These are phyloP conservation scores for Epirrhoe tristata DNA, from an alignment of 2,888 invertebrate species.

Conservation along the genomic window DNA sequence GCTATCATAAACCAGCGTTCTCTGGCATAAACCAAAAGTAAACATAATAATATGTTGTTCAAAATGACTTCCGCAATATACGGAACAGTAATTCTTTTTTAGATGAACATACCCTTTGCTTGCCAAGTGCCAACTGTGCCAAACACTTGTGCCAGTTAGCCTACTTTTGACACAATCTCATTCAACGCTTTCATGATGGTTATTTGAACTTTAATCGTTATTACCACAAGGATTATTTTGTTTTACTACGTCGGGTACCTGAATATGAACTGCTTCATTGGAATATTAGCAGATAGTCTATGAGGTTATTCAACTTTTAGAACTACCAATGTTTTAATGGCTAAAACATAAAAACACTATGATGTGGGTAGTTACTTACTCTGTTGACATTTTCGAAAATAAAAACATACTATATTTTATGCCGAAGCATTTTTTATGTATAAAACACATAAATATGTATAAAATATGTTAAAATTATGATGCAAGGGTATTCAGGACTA, in stretches of 20 bases:
- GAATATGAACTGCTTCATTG: background rate
- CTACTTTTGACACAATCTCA: conserved; percentile 58
- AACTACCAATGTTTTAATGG: no score
- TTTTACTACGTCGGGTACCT: background rate
- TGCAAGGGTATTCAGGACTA: no score
- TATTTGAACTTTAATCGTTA: conserved; percentile 15
- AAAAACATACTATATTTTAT: no score
- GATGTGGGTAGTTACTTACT: no score
- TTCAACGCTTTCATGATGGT: conserved; percentile 33
- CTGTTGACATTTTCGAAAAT: no score
- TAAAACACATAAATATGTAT: no score
- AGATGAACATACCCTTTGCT: conserved; percentile 49
- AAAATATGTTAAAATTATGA: no score
- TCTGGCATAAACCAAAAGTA: conserved; percentile 46
- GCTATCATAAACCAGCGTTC: conserved; percentile 41
- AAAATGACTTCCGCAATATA: conserved; percentile 60
- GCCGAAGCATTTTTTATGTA: background rate
- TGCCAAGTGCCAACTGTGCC: conserved; percentile 67
- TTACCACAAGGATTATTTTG: conserved; percentile 1
- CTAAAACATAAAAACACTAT: no score
- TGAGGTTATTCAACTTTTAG: background rate
- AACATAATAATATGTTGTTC: conserved; percentile 52
- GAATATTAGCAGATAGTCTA: background rate
- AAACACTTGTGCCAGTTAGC: conserved; percentile 60
- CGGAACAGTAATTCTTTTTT: conserved; percentile 56